Percentiles rank a stretch among this genome's conserved stretches.
Conservation (phyloP, 2,113 vertebrate species). For the Lampris megalopsis region DNA sequence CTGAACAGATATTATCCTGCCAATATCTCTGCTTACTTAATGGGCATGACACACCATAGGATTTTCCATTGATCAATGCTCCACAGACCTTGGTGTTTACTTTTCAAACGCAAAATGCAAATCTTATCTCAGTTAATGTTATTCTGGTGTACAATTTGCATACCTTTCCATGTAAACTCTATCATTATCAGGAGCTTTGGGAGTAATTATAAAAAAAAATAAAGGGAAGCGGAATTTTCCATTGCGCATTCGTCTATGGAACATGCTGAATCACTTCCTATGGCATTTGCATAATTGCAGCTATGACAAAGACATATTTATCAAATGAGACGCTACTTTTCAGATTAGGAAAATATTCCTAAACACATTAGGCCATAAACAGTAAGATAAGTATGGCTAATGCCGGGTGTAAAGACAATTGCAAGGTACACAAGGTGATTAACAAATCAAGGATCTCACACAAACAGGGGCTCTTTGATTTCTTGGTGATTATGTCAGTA, state of each 20-base stretch:
- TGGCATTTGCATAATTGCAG: conserved; percentile 37
- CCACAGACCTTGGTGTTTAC: conserved; percentile 5
- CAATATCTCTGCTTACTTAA: not conserved
- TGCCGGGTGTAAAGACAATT: conserved; percentile 8
- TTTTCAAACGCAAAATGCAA: conserved; percentile 19
- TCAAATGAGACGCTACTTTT: conserved; percentile 32
- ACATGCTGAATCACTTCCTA: conserved; percentile 42
- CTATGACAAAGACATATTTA: conserved; percentile 38
- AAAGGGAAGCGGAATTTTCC: conserved; percentile 38
- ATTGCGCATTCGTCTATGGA: conserved; percentile 45
- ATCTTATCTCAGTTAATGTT: conserved; percentile 14
- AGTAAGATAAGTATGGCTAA: conserved; percentile 26
- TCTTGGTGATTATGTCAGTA: not conserved
- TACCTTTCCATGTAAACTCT: conserved; percentile 33
- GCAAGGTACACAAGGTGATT: not conserved
- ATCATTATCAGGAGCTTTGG: conserved; percentile 30
- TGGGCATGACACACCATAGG: not conserved
- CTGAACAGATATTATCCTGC: not conserved
- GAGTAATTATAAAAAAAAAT: conserved; percentile 29
- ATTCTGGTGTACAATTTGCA: conserved; percentile 11
- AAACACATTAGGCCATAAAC: conserved; percentile 17
- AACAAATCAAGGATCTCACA: conserved; percentile 14
- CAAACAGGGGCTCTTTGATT: conserved; percentile 33
- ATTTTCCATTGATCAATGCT: conserved; percentile 1
- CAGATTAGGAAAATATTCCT: conserved; percentile 34